Evolutionary conservation across 92 coral and sea anemone genomes (phyloP), one percentile per base, ranked within the genome.

Genomic region (Phymanthus crucifer): DNA sequence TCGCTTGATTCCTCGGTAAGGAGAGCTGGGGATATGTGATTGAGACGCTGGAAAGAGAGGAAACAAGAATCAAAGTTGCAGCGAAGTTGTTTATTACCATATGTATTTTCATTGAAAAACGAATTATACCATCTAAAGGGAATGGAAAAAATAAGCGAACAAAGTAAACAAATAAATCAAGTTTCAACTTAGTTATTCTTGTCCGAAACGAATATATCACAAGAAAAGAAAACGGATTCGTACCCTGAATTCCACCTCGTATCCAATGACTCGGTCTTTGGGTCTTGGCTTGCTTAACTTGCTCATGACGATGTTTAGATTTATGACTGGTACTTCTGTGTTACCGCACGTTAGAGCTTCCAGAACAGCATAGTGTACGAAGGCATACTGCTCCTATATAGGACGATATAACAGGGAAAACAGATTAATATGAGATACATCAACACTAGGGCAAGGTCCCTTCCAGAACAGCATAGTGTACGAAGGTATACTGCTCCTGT

Each of bases 261-360:
- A 78, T 19, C 83, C 75, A 32, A 70, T 67, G 45, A 57, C 32
- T 45, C 38, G 13, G 61, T 66, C 74, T 36, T 40, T 70, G n/a
- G 83, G 83, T 40, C 73, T 70, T 70, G 54, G 61, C 32, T 78
- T 70, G 4, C 75, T 38, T 40, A 78, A 31, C 48, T 64, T 67
- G 5, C 21, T 14, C 35, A 70, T 17, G 2, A 36, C 74, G 34
- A 78, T 70, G 17, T 66, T 78, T 1, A 78, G 75, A 50, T 78
- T 78, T 13, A 70, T 18, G 37, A 40, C 83, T 0, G 73, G 83
- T 66, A 78, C 68, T 48, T 78, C 83, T 34, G 83, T 78, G 48
- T 78, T 78, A 10, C 83, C 83, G 23, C 83, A 78, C 9, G 83
- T 78, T 27, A 66, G 19, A 4, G 83, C 83, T 45, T 78, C 83